These are phyloP conservation scores for Holothuria glaberrima DNA, from an alignment of 35 echinoderm and acorn worm species.

Conservation along the genomic window DNA sequence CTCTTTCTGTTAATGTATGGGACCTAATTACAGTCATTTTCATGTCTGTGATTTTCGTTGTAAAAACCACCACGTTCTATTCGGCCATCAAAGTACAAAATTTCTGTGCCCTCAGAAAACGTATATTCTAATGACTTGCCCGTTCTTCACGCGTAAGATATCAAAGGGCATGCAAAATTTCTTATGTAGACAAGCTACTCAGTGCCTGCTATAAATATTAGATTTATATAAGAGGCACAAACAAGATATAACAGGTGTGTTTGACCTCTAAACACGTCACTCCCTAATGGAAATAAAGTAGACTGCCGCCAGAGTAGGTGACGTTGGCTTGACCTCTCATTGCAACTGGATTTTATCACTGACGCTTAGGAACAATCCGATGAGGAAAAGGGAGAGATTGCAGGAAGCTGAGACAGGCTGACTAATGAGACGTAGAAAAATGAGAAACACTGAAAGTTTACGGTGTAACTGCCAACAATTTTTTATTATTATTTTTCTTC, in stretches of 20 bases:
- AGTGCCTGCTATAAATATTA: conserved; percentile 19
- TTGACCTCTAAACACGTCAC: not conserved
- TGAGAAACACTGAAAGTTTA: not conserved
- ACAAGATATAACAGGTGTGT: conserved; percentile 30
- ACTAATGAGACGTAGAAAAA: not conserved
- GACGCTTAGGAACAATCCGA: not conserved
- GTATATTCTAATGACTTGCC: too few relatives aligned
- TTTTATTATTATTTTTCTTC: not conserved
- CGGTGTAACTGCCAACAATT: not conserved
- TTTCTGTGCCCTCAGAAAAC: too few relatives aligned
- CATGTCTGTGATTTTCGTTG: too few relatives aligned
- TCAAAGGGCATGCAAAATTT: too few relatives aligned
- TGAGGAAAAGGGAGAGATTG: conserved; percentile 3
- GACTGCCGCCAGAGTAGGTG: not conserved
- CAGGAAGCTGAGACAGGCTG: not conserved
- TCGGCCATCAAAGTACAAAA: too few relatives aligned
- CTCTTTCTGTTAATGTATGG: too few relatives aligned
- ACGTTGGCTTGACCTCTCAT: not conserved
- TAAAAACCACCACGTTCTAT: too few relatives aligned
- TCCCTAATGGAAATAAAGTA: conserved; percentile 18
- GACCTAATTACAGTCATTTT: too few relatives aligned
- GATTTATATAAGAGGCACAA: conserved; percentile 45
- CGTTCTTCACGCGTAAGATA: too few relatives aligned
- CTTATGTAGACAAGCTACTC: not conserved
- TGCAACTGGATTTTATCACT: conserved; percentile 6